Conservation (phyloP, 2,113 vertebrate species). For the Falco punctatus region DNA sequence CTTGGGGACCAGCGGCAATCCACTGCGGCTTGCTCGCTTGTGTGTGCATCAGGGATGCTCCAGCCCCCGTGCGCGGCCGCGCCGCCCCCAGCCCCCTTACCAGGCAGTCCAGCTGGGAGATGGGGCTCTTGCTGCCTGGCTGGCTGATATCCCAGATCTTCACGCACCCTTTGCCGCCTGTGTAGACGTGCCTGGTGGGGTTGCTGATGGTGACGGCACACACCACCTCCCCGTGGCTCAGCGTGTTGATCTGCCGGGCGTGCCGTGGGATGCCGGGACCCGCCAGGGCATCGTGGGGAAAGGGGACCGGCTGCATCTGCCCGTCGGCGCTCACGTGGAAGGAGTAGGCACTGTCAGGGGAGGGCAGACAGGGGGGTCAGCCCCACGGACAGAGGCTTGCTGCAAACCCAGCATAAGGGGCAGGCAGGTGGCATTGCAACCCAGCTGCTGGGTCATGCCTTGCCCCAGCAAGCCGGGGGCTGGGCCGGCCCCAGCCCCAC, state of each 20-base stretch:
- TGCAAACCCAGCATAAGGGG: background rate
- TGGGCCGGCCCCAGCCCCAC: background rate
- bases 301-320: conserved; percentile 97
- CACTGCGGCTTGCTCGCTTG: accelerated
- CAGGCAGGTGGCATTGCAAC: accelerated
- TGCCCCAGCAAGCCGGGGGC: accelerated
- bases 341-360: conserved; percentile 86
- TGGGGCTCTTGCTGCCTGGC: conserved; percentile 95
- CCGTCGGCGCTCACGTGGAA: conserved; percentile 95
- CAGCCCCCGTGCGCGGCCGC: accelerated
- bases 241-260: conserved; percentile 94
- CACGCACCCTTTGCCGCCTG: conserved; percentile 94
- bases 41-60: accelerated
- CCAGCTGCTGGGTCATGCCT: accelerated
- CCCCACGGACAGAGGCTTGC: background rate
- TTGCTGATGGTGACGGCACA: conserved; percentile 98
- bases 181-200: conserved; percentile 95
- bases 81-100: conserved; percentile 61
- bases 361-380: background rate
- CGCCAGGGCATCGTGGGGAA: conserved; percentile 93
- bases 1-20: background rate
- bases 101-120: conserved; percentile 96
- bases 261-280: conserved; percentile 94
- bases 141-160: conserved; percentile 99
- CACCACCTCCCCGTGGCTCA: conserved; percentile 94